phyloP scores from a whole-genome alignment of 2,113 vertebrate species.

The Ancistrus triradiatus region DNA sequence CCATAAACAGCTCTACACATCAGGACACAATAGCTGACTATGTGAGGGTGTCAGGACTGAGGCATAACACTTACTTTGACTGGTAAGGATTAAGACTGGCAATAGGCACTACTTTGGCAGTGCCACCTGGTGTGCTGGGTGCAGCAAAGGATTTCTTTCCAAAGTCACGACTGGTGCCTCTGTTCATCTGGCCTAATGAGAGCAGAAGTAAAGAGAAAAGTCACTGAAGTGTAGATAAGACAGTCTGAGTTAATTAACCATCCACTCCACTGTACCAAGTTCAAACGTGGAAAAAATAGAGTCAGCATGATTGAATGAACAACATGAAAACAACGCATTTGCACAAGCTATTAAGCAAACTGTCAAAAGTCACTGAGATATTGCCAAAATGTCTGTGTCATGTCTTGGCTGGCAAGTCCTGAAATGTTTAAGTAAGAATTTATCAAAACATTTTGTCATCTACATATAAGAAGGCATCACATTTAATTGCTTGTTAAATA shows the following conservation, averaged over 20 bases:
- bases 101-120: constrained; percentile 87
- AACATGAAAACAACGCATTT: neutral
- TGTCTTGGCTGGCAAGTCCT: neutral
- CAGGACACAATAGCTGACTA: no score
- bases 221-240: constrained; percentile 48
- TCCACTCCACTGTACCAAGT: constrained; percentile 4
- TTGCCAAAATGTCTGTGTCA: no score
- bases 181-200: constrained; percentile 62
- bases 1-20: neutral
- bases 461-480: no score
- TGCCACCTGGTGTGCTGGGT: constrained; percentile 72
- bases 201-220: constrained; percentile 53
- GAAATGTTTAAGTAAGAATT: neutral
- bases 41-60: no score
- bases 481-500: no score
- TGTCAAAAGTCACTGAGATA: no score
- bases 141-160: constrained; percentile 62
- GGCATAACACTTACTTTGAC: constrained; percentile 91
- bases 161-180: constrained; percentile 68
- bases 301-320: neutral
- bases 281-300: neutral
- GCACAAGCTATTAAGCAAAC: no score
- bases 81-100: constrained; percentile 95
- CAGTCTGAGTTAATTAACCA: constrained; percentile 35
- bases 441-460: no score